A percentile compares a stretch with the other conserved stretches of the same genome.
phyloP scores from a whole-genome alignment of 2,797 vertebrate genomes.

The Phalloptychus januarius region DNA sequence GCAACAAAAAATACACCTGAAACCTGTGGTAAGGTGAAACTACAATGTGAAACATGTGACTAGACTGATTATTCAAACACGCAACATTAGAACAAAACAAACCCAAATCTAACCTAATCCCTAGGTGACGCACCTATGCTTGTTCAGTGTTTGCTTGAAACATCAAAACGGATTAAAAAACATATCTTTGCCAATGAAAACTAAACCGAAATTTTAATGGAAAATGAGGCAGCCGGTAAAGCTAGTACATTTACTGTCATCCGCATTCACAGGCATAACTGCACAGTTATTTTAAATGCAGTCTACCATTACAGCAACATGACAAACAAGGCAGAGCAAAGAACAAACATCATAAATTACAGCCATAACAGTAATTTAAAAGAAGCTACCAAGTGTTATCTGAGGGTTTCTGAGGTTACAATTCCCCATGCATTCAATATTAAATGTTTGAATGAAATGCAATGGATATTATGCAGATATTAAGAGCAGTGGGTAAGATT shows the following conservation, averaged over 20 bases:
- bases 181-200: neutral
- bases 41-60: neutral
- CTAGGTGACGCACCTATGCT: constrained; percentile 26
- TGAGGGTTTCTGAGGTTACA: neutral
- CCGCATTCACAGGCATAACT: neutral
- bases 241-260: neutral
- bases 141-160: constrained; percentile 17
- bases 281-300: neutral
- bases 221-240: neutral
- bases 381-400: neutral
- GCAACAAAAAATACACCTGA: neutral
- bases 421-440: neutral
- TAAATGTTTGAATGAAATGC: constrained; percentile 10
- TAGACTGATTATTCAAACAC: constrained; percentile 8
- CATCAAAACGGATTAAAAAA: neutral
- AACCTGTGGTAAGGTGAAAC: neutral
- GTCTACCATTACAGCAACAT: neutral
- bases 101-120: constrained; percentile 24
- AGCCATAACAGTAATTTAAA: neutral
- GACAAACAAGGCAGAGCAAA: neutral
- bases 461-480: constrained; percentile 15
- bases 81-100: constrained; percentile 29
- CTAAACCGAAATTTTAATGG: neutral
- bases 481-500: constrained; percentile 20
- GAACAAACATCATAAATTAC: constrained; percentile 3